Conservation (phyloP, 2,888 invertebrate species). For the Erebia aethiops region DNA sequence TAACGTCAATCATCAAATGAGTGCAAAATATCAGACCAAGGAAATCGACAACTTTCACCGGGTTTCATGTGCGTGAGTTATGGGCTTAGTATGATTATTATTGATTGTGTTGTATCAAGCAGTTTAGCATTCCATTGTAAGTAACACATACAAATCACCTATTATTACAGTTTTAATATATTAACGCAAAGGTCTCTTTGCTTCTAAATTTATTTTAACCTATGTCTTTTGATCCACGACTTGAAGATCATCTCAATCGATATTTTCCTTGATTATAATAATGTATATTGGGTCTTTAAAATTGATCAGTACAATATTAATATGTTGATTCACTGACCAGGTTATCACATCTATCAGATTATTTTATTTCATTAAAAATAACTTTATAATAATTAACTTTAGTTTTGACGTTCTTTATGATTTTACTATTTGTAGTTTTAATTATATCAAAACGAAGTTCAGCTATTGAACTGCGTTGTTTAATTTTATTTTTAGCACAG, state of each 20-base stretch:
- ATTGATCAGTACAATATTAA: no score
- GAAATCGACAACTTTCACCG: constrained; percentile 70
- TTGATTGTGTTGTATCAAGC: not conserved
- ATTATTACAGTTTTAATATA: not conserved
- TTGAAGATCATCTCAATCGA: no score
- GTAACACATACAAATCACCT: not conserved
- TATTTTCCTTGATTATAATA: no score
- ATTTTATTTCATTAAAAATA: no score
- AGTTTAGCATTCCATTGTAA: constrained; percentile 48
- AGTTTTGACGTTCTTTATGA: no score
- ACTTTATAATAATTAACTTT: no score
- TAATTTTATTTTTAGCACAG: constrained; percentile 31
- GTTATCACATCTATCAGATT: no score
- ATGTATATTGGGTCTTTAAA: no score
- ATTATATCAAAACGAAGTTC: not conserved
- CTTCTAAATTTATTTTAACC: no score
- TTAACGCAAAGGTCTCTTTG: not conserved
- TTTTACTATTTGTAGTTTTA: no score
- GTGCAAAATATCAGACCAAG: constrained; percentile 60
- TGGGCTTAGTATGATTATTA: constrained; percentile 36
- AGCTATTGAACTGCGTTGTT: constrained; percentile 40
- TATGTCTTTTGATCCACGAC: no score
- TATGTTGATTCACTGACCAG: no score
- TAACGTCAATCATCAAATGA: constrained; percentile 68
- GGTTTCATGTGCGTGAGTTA: constrained; percentile 45